These are phyloP conservation scores for Pygoscelis adeliae DNA, from an alignment of 2,113 vertebrate species.

Conservation along the genomic window DNA sequence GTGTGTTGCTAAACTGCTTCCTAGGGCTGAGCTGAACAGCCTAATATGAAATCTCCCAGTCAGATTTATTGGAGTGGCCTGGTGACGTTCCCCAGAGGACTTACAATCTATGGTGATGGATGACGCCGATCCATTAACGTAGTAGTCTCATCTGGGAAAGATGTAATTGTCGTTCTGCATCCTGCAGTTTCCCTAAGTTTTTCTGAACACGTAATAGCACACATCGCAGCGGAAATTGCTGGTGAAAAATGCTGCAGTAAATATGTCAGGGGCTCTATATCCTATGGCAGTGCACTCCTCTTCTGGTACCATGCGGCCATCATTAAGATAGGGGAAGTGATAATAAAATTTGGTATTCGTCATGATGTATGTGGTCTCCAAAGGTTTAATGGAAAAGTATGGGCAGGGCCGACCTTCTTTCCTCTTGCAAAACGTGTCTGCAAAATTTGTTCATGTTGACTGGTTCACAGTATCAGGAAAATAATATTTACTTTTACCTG, in stretches of 20 bases:
- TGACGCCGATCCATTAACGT: constrained; percentile 13
- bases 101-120: constrained; percentile 45
- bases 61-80: constrained; percentile 43
- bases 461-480: not conserved
- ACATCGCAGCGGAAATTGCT: not conserved
- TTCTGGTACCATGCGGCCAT: not conserved
- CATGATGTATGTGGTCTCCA: not conserved
- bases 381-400: not conserved
- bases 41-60: not conserved
- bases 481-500: not conserved
- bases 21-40: not conserved
- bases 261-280: constrained; percentile 42
- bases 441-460: not conserved
- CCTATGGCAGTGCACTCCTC: not conserved
- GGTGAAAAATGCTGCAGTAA: constrained; percentile 61
- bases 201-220: constrained; percentile 24
- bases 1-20: not conserved
- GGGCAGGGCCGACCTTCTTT: not conserved
- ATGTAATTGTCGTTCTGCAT: constrained; percentile 55
- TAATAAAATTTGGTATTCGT: constrained; percentile 22
- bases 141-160: constrained; percentile 48
- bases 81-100: constrained; percentile 13
- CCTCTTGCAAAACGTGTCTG: not conserved
- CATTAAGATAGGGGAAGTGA: constrained; percentile 5
- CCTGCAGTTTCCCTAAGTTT: constrained; percentile 38